These are phyloP conservation scores for Pogonognathellus flavescens DNA, from an alignment of 1,140 invertebrate species.

Conservation along the genomic window DNA sequence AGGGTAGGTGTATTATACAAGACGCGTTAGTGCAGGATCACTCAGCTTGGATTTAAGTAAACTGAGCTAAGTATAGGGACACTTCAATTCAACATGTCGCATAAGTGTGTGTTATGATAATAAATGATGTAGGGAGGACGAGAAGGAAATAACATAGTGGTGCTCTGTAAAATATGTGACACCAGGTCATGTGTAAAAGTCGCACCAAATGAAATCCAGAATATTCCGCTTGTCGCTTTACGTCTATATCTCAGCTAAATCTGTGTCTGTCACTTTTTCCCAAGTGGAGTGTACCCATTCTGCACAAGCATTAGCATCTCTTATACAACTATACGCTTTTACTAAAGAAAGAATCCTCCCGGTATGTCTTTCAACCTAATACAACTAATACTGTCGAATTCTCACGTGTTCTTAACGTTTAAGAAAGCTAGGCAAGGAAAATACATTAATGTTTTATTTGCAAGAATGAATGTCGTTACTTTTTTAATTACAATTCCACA, in stretches of 20 bases:
- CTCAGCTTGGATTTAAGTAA: constrained; percentile 15
- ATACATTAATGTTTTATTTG: too few relatives aligned
- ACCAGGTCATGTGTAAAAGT: constrained; percentile 62
- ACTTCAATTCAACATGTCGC: constrained; percentile 61
- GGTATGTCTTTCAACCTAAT: too few relatives aligned
- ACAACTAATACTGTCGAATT: too few relatives aligned
- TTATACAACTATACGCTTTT: too few relatives aligned
- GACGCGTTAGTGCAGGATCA: background rate
- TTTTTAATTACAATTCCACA: too few relatives aligned
- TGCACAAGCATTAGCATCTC: background rate
- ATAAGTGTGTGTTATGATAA: constrained; percentile 61
- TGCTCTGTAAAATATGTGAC: constrained; percentile 60
- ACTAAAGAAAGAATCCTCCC: too few relatives aligned
- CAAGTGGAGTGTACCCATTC: background rate
- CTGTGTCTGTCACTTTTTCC: background rate
- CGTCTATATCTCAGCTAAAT: constrained; percentile 27
- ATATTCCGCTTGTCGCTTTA: constrained; percentile 22
- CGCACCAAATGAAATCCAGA: constrained; percentile 49
- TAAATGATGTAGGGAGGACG: constrained; percentile 62
- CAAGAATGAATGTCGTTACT: too few relatives aligned
- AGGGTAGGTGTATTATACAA: background rate
- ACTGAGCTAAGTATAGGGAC: background rate
- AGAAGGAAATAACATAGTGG: constrained; percentile 56
- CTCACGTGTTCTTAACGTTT: too few relatives aligned
- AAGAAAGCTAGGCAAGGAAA: too few relatives aligned